phyloP scores from a whole-genome alignment of 2,113 vertebrate species.

The Entelurus aequoreus region DNA sequence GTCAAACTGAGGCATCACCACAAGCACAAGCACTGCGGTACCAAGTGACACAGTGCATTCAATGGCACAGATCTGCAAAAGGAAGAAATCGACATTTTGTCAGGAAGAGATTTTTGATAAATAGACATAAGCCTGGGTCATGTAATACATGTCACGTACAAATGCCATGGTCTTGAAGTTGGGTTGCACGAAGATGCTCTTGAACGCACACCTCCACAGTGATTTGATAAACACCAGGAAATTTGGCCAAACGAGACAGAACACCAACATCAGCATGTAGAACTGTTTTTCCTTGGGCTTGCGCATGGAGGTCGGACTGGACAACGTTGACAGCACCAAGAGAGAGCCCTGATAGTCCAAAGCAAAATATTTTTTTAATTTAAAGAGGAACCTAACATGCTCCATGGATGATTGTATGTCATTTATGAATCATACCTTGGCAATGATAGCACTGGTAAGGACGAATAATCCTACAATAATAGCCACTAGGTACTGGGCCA shows the following conservation, averaged over 20 bases:
- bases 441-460: constrained; percentile 57
- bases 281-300: constrained; percentile 56
- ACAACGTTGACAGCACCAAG: constrained; percentile 60
- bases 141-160: constrained; percentile 46
- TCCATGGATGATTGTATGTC: too few species aligned
- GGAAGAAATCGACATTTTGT: neutral
- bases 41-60: constrained; percentile 71
- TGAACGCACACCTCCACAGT: constrained; percentile 72
- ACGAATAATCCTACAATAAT: constrained; percentile 67
- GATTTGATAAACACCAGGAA: constrained; percentile 73
- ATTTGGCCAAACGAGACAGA: constrained; percentile 68
- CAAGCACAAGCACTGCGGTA: constrained; percentile 66
- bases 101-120: too few species aligned
- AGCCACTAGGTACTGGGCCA: constrained; percentile 67
- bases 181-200: constrained; percentile 59
- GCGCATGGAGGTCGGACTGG: constrained; percentile 53
- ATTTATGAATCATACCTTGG: constrained; percentile 58
- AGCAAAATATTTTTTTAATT: neutral
- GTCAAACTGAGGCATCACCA: constrained; percentile 77
- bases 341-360: constrained; percentile 61
- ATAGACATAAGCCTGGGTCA: neutral
- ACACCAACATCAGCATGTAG: constrained; percentile 70
- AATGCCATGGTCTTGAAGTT: constrained; percentile 59
- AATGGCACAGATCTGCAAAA: constrained; percentile 62
- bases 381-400: neutral